Evolutionary conservation across 1,140 invertebrate genomes (phyloP).

Genomic region (Ceratoteleas bidentatus): DNA sequence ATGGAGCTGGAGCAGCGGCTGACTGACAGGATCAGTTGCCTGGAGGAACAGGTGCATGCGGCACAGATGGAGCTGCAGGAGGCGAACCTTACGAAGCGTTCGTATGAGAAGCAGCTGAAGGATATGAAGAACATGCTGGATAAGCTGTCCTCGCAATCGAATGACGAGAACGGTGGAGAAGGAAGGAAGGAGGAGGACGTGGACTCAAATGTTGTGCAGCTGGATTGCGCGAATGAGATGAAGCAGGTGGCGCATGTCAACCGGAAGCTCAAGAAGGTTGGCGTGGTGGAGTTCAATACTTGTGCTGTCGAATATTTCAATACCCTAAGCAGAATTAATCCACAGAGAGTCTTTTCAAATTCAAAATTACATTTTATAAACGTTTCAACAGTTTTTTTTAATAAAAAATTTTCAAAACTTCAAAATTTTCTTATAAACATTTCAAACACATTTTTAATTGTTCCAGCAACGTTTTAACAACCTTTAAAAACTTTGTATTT

Average conservation of each 20-base stretch:
- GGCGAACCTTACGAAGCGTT: conserved; percentile 70
- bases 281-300: no score
- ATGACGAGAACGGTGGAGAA: conserved; percentile 14
- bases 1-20: conserved; percentile 71
- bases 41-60: conserved; percentile 70
- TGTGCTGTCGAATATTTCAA: no score
- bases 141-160: conserved; percentile 63
- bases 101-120: conserved; percentile 78
- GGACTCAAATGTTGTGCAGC: conserved; percentile 37
- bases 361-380: no score
- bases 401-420: no score
- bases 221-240: conserved; percentile 83
- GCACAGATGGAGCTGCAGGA: conserved; percentile 70
- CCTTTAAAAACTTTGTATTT: no score
- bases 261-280: conserved; percentile 82
- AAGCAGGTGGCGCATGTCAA: conserved; percentile 84
- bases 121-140: conserved; percentile 77
- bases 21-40: conserved; percentile 63
- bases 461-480: no score
- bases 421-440: no score
- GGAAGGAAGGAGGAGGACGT: conserved; percentile 28
- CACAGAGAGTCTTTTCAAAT: no score
- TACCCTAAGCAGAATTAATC: no score
- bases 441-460: no score
- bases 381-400: no score